Conservation (phyloP, 2,797 vertebrate species). For the Poeciliopsis presidionis region DNA sequence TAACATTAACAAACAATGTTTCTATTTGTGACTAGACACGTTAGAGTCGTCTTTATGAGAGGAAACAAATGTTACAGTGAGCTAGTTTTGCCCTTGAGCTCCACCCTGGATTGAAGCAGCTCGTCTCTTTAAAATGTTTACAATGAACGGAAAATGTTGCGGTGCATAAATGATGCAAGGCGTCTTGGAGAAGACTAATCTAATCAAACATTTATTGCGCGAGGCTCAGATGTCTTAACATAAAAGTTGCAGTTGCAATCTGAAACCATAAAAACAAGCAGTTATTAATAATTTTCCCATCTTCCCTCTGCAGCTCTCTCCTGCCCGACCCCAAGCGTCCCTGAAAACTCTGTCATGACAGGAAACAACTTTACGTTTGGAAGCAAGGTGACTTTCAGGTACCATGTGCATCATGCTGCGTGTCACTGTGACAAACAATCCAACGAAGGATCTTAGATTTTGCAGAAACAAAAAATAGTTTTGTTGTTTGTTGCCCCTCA, state of each 20-base stretch:
- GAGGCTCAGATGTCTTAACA: not conserved
- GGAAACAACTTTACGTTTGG: slow-evolving; percentile 91
- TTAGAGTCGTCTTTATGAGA: not conserved
- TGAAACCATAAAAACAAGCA: not conserved
- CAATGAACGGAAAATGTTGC: not conserved
- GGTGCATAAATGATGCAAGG: not conserved
- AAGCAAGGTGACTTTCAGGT: slow-evolving; percentile 95
- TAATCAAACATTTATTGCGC: not conserved
- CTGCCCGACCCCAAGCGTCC: slow-evolving; percentile 84
- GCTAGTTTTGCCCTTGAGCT: not conserved
- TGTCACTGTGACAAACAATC: not conserved
- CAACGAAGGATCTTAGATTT: not conserved
- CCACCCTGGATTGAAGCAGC: not conserved
- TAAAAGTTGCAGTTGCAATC: not conserved
- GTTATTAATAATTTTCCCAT: slow-evolving; percentile 6
- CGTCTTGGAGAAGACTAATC: not conserved
- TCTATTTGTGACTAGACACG: not conserved
- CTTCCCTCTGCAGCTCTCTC: slow-evolving; percentile 82
- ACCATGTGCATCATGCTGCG: slow-evolving; percentile 64
- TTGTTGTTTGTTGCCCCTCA: slow-evolving; percentile 52
- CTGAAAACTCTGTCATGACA: slow-evolving; percentile 85
- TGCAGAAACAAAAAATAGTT: not conserved
- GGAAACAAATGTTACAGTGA: not conserved
- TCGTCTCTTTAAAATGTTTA: not conserved
- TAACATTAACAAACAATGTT: not conserved